A percentile compares a stretch with the other conserved stretches of the same genome.
Conservation (phyloP, 2,888 invertebrate species). For the Suillia variegata region DNA sequence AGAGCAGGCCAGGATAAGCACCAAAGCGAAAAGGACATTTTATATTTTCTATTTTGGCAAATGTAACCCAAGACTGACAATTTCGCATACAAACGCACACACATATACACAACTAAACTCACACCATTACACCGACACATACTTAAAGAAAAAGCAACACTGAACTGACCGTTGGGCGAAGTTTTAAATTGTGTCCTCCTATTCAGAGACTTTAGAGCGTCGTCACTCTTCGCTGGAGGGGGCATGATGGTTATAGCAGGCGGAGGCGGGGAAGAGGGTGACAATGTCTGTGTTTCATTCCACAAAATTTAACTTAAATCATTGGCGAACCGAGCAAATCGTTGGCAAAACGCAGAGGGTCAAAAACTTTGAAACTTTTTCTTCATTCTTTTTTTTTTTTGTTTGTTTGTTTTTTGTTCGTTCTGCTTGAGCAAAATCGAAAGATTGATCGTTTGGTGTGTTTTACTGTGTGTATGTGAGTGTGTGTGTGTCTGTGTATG, state of each 20-base stretch:
- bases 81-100: background rate
- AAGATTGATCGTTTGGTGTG: slow-evolving; percentile 20
- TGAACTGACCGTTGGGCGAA: background rate
- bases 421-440: slow-evolving; percentile 13
- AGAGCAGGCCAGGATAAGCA: background rate
- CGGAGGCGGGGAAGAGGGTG: background rate
- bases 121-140: background rate
- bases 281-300: slow-evolving; percentile 38
- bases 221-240: no score
- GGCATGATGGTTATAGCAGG: no score
- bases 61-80: slow-evolving; percentile 14
- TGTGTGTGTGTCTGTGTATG: background rate
- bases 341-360: slow-evolving; percentile 6
- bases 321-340: slow-evolving; percentile 2
- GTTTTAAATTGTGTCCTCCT: background rate
- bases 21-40: background rate
- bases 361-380: slow-evolving; percentile 13
- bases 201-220: background rate
- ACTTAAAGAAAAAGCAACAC: background rate
- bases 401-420: no score
- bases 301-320: slow-evolving; percentile 57
- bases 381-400: no score
- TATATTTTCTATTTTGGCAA: slow-evolving; percentile 10
- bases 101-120: background rate
- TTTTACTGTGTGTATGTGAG: background rate